These are phyloP conservation scores for Drosophila nannoptera DNA, from an alignment of 1,140 invertebrate genomes.

Conservation along the genomic window DNA sequence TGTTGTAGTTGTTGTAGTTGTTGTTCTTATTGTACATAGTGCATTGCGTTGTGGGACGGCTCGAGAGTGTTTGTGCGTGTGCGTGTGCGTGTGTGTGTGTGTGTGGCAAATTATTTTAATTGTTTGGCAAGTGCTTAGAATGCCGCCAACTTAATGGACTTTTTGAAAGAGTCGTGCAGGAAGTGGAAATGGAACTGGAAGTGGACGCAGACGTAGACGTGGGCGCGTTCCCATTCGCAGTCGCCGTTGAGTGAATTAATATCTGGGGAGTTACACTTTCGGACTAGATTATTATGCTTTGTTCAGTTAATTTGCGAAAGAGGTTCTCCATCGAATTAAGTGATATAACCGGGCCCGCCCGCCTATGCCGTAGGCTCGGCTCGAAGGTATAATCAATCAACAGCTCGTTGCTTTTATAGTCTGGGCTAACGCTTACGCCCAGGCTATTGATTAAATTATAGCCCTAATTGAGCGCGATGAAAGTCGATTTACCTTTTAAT, in stretches of 20 bases:
- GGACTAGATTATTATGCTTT: slow-evolving; percentile 70
- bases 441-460: slow-evolving; percentile 63
- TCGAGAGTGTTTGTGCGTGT: slow-evolving; percentile 31
- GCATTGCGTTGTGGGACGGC: slow-evolving; percentile 60
- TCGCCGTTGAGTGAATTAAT: slow-evolving; percentile 61
- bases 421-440: neutral
- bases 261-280: slow-evolving; percentile 64
- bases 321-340: slow-evolving; percentile 42
- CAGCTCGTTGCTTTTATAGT: neutral
- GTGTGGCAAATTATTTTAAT: slow-evolving; percentile 76
- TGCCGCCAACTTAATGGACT: slow-evolving; percentile 71
- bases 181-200: neutral
- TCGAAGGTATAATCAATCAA: neutral
- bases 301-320: slow-evolving; percentile 69
- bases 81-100: too few relatives aligned
- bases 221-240: slow-evolving; percentile 46
- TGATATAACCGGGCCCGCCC: neutral
- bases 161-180: slow-evolving; percentile 27
- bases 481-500: slow-evolving; percentile 64
- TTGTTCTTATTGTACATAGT: slow-evolving; percentile 24
- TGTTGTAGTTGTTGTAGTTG: slow-evolving; percentile 10
- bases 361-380: neutral
- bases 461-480: slow-evolving; percentile 52
- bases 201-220: neutral
- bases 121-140: slow-evolving; percentile 73